A percentile compares a stretch with the other conserved stretches of the same genome.
These are phyloP conservation scores for Gryllus bimaculatus DNA, from an alignment of 1,140 invertebrate genomes.

Conservation along the genomic window DNA sequence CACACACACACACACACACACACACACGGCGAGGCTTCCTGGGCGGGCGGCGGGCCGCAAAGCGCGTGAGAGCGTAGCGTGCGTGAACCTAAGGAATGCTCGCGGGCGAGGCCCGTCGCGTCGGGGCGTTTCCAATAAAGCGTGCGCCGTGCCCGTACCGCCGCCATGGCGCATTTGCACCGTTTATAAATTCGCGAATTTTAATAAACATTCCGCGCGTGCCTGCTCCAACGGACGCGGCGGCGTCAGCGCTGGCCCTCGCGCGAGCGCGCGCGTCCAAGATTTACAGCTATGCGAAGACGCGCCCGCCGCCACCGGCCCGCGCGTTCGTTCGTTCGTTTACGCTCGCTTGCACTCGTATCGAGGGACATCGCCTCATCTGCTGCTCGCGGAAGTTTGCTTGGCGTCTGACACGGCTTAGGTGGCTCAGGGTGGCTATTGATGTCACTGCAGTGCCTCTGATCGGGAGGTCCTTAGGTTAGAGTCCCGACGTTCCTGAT, in stretches of 20 bases:
- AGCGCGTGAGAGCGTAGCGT: not conserved
- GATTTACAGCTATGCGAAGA: not conserved
- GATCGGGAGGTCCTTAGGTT: too few relatives aligned
- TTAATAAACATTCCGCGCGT: not conserved
- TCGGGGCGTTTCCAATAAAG: not conserved
- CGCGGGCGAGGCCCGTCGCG: too few relatives aligned
- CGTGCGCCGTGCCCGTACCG: too few relatives aligned
- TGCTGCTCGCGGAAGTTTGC: not conserved
- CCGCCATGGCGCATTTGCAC: not conserved
- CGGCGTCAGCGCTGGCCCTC: not conserved
- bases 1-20: not conserved
- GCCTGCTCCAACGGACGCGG: not conserved
- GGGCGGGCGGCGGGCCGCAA: too few relatives aligned
- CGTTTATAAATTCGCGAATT: slow-evolving; percentile 5
- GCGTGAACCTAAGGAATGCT: not conserved
- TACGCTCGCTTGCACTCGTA: not conserved
- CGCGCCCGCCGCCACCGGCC: too few relatives aligned
- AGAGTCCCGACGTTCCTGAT: too few relatives aligned
- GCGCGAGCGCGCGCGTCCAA: not conserved
- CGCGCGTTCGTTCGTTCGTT: not conserved
- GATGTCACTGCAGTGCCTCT: too few relatives aligned
- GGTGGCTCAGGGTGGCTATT: too few relatives aligned
- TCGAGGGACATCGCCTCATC: not conserved
- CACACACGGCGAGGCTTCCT: not conserved
- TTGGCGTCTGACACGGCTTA: too few relatives aligned